phyloP scores from a whole-genome alignment of 2,113 vertebrate genomes.

The Apodemus speciosus region DNA sequence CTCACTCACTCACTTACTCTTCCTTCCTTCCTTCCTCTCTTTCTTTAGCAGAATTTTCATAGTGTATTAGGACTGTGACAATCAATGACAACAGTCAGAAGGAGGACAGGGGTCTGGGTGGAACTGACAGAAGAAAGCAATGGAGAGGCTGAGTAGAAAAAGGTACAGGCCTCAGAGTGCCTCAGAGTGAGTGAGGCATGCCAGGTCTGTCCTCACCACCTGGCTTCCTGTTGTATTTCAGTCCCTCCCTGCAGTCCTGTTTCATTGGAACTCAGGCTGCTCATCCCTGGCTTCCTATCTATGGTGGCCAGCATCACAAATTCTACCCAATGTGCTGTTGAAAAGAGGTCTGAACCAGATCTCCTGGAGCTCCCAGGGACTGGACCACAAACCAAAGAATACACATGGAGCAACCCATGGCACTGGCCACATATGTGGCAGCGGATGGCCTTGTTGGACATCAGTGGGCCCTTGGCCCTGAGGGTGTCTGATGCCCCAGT shows the following conservation, averaged over 20 bases:
- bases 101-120: no score
- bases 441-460: no score
- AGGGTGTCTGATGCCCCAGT: no score
- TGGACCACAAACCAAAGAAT: no score
- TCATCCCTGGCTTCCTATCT: neutral
- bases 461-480: no score
- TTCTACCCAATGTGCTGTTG: neutral
- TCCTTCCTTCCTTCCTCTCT: no score
- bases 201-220: rapidly evolving
- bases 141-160: neutral
- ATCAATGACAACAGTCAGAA: neutral
- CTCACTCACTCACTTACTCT: neutral
- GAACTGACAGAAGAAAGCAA: neutral
- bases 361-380: no score
- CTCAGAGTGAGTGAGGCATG: no score
- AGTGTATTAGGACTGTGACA: neutral
- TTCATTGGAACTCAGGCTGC: neutral
- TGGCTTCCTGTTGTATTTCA: neutral
- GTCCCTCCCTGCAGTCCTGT: neutral
- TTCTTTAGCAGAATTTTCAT: neutral
- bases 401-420: no score
- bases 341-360: neutral
- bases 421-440: no score
- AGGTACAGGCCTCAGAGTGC: neutral
- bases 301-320: neutral